Evolutionary conservation across 2,888 invertebrate genomes (phyloP).

Genomic region (Rotaria sp.): DNA sequence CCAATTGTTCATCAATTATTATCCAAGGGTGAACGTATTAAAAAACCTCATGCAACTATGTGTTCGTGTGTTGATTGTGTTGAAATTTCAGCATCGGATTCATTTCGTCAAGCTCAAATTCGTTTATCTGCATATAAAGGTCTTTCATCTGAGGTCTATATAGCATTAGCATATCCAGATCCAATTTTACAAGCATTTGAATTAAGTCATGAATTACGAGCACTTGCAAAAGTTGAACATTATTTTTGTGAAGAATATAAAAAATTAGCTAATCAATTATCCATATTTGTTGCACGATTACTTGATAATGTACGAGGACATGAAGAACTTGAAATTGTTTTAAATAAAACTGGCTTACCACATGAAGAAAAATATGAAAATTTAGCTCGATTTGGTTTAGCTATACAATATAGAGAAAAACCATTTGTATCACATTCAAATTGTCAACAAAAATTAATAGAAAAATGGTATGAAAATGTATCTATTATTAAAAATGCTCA

Average conservation of each 20-base stretch:
- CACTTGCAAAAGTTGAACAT: conserved; percentile 46
- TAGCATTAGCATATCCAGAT: conserved; percentile 51
- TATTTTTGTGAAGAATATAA: conserved; percentile 48
- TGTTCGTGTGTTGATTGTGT: conserved; percentile 49
- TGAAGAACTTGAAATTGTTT: conserved; percentile 50
- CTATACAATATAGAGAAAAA: conserved; percentile 50
- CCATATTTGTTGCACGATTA: conserved; percentile 50
- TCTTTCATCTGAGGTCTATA: conserved; percentile 51
- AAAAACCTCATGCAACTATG: conserved; percentile 50
- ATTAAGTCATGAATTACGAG: conserved; percentile 47
- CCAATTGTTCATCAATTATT: conserved; percentile 46
- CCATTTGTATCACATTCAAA: conserved; percentile 54
- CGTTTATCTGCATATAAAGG: conserved; percentile 51
- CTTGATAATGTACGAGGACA: conserved; percentile 51
- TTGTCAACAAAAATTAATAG: conserved; percentile 51
- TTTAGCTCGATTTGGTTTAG: conserved; percentile 50
- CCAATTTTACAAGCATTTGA: conserved; percentile 51
- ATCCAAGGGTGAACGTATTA: conserved; percentile 49
- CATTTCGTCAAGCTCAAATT: conserved; percentile 50
- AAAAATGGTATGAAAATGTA: conserved; percentile 50
- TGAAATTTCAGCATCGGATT: conserved; percentile 49
- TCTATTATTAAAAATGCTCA: conserved; percentile 43
- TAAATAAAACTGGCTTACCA: conserved; percentile 48
- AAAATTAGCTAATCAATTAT: conserved; percentile 47
- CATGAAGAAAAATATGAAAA: conserved; percentile 46